These are phyloP conservation scores for Sarcophaga caerulescens DNA, from an alignment of 2,888 invertebrate genomes.

Conservation along the genomic window DNA sequence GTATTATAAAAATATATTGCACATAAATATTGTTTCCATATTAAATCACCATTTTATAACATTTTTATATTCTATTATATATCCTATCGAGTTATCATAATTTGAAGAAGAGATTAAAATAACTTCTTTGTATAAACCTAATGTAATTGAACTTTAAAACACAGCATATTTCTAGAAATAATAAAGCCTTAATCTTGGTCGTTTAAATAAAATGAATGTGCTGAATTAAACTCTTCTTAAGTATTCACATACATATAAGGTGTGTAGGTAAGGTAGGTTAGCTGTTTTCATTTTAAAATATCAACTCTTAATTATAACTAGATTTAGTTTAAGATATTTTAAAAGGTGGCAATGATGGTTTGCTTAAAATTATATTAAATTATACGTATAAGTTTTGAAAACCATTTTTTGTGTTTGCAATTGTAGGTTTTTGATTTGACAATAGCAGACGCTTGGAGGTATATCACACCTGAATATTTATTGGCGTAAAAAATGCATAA, in stretches of 20 bases:
- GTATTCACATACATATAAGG: not conserved
- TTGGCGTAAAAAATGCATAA: constrained; percentile 13
- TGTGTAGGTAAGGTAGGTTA: too few species aligned
- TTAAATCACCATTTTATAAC: too few species aligned
- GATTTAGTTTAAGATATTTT: not conserved
- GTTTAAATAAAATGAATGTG: not conserved
- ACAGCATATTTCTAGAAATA: not conserved
- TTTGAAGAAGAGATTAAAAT: too few species aligned
- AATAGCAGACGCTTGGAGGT: constrained; percentile 43
- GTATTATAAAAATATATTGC: too few species aligned
- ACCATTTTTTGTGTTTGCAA: constrained; percentile 39
- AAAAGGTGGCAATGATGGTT: constrained; percentile 61
- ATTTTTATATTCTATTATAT: too few species aligned
- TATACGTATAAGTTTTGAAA: constrained; percentile 63
- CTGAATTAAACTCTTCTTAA: not conserved
- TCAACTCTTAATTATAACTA: not conserved
- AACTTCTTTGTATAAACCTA: too few species aligned
- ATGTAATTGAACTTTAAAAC: too few species aligned
- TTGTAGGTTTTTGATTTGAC: constrained; percentile 30
- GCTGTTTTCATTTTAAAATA: too few species aligned
- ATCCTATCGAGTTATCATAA: too few species aligned
- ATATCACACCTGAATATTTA: constrained; percentile 62
- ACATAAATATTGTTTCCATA: too few species aligned
- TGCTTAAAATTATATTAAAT: constrained; percentile 38
- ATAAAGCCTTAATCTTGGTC: not conserved